Conservation (phyloP, 2,888 invertebrate species). For the Sylvicola cinctus region DNA sequence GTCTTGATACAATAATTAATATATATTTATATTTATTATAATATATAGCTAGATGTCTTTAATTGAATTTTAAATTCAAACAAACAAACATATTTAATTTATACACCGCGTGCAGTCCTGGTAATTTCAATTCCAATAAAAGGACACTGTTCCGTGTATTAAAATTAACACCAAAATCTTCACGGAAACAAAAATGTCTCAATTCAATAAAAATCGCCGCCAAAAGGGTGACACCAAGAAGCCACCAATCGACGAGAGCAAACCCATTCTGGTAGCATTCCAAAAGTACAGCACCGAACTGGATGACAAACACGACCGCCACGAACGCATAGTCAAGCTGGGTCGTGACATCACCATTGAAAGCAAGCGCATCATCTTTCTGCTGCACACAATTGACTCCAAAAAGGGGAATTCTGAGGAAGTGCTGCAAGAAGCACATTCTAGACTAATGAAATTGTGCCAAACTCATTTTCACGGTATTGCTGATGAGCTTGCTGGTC, state of each 20-base stretch:
- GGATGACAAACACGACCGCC: conserved; percentile 60
- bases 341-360: conserved; percentile 74
- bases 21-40: no score
- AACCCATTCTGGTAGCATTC: conserved; percentile 26
- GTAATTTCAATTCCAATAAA: no score
- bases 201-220: neutral
- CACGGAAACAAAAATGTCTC: no score
- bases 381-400: conserved; percentile 49
- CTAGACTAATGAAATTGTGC: conserved; percentile 38
- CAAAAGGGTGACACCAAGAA: no score
- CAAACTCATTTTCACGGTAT: conserved; percentile 36
- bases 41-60: no score
- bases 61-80: no score
- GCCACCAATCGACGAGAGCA: conserved; percentile 13
- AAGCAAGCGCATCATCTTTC: conserved; percentile 74
- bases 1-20: no score
- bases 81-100: no score
- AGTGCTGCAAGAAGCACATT: conserved; percentile 40
- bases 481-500: conserved; percentile 47
- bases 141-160: no score
- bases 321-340: conserved; percentile 63
- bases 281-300: conserved; percentile 39
- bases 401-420: conserved; percentile 32
- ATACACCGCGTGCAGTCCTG: no score
- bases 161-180: no score